Evolutionary conservation across 2,113 vertebrate species (phyloP).

Genomic region (Myotis yumanensis): DNA sequence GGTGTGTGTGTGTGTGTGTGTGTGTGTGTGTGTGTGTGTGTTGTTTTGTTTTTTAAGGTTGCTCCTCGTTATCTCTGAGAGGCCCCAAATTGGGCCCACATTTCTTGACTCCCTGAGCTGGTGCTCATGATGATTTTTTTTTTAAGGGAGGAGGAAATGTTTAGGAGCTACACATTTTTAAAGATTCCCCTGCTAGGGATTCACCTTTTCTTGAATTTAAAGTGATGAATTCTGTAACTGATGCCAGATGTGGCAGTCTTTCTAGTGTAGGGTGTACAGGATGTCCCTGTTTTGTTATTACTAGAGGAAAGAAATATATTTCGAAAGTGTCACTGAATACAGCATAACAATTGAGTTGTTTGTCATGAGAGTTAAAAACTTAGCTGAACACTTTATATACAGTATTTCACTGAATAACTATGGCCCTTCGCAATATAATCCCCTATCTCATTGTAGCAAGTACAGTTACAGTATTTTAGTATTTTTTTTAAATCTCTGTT

Average conservation of each 20-base stretch:
- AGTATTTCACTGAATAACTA: background rate
- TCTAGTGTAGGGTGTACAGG: background rate
- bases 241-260: conserved; percentile 47
- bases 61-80: background rate
- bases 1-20: too few relatives aligned
- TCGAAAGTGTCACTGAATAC: background rate
- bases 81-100: background rate
- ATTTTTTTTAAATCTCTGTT: conserved; percentile 13
- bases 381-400: background rate
- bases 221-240: conserved; percentile 23
- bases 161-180: conserved; percentile 16
- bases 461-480: background rate
- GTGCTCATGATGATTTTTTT: background rate
- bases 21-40: too few relatives aligned
- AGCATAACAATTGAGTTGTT: conserved; percentile 14
- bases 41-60: background rate
- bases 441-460: background rate
- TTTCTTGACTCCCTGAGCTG: background rate
- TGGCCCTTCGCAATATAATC: background rate
- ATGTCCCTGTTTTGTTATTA: conserved; percentile 57
- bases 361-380: conserved; percentile 15
- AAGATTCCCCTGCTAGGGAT: background rate
- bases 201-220: background rate
- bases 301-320: background rate
- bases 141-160: conserved; percentile 43